Percentiles rank a stretch among this genome's conserved stretches.
Evolutionary conservation across 2,888 invertebrate genomes (phyloP).

Genomic region (Sphaerophoria taeniata): DNA sequence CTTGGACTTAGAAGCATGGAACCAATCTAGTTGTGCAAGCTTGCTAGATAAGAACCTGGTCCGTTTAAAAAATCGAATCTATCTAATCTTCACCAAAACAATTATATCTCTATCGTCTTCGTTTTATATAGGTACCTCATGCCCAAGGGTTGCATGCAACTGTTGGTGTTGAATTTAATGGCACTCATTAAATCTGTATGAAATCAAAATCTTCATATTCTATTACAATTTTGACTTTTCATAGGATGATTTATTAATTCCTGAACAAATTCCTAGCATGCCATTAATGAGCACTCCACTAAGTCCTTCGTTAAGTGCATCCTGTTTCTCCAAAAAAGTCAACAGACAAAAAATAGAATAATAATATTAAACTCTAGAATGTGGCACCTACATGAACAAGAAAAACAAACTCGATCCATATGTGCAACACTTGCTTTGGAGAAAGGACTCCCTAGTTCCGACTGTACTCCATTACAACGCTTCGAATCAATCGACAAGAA

Average conservation of each 20-base stretch:
- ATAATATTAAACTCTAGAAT: conserved; percentile 23
- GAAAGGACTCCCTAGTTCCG: conserved; percentile 34
- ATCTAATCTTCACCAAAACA: no score
- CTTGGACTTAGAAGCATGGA: no score
- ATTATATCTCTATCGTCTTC: no score
- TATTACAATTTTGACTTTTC: conserved; percentile 62
- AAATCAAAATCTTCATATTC: conserved; percentile 59
- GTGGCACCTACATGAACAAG: conserved; percentile 51
- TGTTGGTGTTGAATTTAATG: conserved; percentile 55
- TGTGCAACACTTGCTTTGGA: conserved; percentile 65
- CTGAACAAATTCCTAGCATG: conserved; percentile 68
- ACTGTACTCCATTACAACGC: no score
- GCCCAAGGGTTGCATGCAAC: neutral
- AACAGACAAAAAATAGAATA: neutral
- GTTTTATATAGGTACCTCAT: no score
- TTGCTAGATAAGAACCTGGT: no score
- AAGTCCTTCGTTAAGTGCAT: conserved; percentile 61
- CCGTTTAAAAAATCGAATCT: no score
- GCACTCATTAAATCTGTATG: conserved; percentile 52
- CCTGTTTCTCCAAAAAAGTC: conserved; percentile 53
- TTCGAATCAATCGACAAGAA: conserved; percentile 62
- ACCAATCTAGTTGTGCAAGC: no score
- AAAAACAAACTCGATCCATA: conserved; percentile 58
- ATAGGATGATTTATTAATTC: conserved; percentile 73
- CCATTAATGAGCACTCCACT: conserved; percentile 19